A percentile compares a stretch with the other conserved stretches of the same genome.
Evolutionary conservation across 2,113 vertebrate genomes (phyloP).

Genomic region (Blennius ocellaris): DNA sequence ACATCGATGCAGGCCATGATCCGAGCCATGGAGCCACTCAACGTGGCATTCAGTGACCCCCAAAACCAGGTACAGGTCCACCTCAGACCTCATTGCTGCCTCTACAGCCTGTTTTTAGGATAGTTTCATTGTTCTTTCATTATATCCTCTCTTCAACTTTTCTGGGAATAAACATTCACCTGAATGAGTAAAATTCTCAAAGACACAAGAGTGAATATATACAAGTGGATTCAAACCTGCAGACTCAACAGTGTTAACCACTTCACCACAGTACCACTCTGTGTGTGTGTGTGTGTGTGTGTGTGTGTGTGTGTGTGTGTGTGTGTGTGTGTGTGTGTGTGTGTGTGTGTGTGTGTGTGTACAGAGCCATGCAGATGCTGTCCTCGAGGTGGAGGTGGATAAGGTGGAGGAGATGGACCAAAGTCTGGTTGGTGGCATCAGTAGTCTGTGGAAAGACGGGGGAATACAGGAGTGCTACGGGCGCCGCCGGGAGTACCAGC

Average conservation of each 20-base stretch:
- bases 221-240: no score
- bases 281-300: constrained; percentile 10
- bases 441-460: constrained; percentile 85
- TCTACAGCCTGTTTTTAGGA: neutral
- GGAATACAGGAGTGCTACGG: constrained; percentile 88
- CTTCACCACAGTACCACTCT: no score
- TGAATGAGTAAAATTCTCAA: no score
- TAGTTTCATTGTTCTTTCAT: no score
- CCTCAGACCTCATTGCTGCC: no score
- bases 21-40: constrained; percentile 87
- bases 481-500: constrained; percentile 87
- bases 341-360: constrained; percentile 4
- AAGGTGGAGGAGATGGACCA: constrained; percentile 80
- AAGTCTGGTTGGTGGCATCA: constrained; percentile 80
- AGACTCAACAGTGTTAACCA: no score
- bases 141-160: no score
- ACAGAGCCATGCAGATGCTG: constrained; percentile 79
- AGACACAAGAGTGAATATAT: no score
- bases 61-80: constrained; percentile 83
- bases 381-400: constrained; percentile 87
- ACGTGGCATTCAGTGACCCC: constrained; percentile 81
- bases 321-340: constrained; percentile 6
- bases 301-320: no score
- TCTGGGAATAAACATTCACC: no score
- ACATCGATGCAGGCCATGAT: constrained; percentile 91